phyloP scores from a whole-genome alignment of 2,113 vertebrate species.

The Thamnophis sirtalis region DNA sequence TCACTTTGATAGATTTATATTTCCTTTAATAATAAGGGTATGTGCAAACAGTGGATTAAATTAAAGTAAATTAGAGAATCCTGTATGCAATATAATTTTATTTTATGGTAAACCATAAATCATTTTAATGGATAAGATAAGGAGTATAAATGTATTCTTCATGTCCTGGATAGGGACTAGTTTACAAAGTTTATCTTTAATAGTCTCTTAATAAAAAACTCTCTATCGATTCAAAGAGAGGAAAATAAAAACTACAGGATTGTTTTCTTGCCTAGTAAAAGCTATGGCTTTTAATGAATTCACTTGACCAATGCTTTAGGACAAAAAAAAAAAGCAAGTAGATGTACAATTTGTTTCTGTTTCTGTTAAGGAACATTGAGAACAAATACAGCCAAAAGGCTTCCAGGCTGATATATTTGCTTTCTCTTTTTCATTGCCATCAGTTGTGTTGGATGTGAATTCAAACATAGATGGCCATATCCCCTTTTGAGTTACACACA shows the following conservation, averaged over 20 bases:
- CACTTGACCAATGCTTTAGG: neutral
- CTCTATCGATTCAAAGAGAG: neutral
- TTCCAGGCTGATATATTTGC: neutral
- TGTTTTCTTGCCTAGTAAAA: neutral
- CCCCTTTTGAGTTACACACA: slow-evolving; percentile 28
- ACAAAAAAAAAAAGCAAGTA: neutral
- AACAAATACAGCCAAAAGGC: neutral
- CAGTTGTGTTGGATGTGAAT: neutral
- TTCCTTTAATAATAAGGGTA: neutral
- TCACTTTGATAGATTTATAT: neutral
- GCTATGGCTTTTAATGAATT: neutral
- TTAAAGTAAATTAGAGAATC: neutral
- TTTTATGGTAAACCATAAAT: neutral
- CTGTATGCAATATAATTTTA: neutral
- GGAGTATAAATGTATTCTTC: neutral
- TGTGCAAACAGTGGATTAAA: neutral
- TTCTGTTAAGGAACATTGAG: neutral
- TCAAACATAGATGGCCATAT: slow-evolving; percentile 17
- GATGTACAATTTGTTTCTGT: neutral
- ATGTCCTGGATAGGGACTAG: neutral
- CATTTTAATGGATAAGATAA: neutral
- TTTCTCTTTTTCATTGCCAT: neutral
- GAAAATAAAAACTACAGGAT: neutral
- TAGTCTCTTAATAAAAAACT: neutral
- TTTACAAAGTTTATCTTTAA: neutral